Percentiles rank a stretch among this genome's conserved stretches.
Evolutionary conservation across 35 echinoderm and acorn worm species (phyloP).

Genomic region (Apostichopus parvimensis): DNA sequence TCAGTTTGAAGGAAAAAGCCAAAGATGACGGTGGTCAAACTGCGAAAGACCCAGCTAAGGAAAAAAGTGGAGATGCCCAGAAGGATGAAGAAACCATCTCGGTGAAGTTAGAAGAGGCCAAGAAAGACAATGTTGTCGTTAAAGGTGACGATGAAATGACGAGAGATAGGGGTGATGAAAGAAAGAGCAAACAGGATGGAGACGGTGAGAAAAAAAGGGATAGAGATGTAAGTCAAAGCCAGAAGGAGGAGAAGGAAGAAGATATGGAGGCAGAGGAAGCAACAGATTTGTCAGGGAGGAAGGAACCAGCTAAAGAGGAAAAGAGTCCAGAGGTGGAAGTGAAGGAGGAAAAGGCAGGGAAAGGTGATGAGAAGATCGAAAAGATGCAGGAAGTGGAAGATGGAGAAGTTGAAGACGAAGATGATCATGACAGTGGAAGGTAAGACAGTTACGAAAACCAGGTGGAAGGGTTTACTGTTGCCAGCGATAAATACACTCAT

Average conservation of each 20-base stretch:
- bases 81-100: not conserved
- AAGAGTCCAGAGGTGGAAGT: not conserved
- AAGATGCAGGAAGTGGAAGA: conserved; percentile 29
- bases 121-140: not conserved
- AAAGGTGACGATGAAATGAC: not conserved
- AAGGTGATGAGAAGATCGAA: not conserved
- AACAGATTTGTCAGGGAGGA: not conserved
- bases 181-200: not conserved
- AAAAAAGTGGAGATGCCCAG: not conserved
- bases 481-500: too few relatives aligned
- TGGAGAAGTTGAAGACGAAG: conserved; percentile 36
- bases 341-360: not conserved
- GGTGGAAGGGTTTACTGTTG: too few relatives aligned
- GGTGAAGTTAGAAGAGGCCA: not conserved
- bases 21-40: not conserved
- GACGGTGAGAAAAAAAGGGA: not conserved
- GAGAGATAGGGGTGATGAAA: not conserved
- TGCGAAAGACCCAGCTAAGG: not conserved
- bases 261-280: not conserved
- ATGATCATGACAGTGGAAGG: not conserved
- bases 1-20: not conserved
- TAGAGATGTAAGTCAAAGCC: not conserved
- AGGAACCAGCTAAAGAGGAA: not conserved
- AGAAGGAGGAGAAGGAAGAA: conserved; percentile 1
- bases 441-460: not conserved